A percentile compares a stretch with the other conserved stretches of the same genome.
Conservation (phyloP, 2,113 vertebrate species). For the Monarcha castaneiventris region DNA sequence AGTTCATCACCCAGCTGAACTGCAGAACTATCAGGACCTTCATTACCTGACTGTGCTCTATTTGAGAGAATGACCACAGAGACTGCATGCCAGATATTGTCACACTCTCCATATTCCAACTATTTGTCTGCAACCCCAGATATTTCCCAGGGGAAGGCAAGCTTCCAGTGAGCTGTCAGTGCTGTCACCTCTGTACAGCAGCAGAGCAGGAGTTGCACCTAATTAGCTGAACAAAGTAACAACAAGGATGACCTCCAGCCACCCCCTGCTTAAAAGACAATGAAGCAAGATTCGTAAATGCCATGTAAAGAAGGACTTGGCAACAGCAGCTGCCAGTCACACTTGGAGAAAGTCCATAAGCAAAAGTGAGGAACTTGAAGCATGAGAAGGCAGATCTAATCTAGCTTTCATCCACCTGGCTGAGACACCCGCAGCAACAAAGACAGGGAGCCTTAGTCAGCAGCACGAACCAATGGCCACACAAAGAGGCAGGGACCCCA, state of each 20-base stretch:
- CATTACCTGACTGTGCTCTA: background rate
- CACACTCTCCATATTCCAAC: background rate
- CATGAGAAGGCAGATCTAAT: background rate
- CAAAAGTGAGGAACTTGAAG: background rate
- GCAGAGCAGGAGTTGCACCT: background rate
- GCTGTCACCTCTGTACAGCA: background rate
- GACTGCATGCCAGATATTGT: background rate
- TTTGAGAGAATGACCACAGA: background rate
- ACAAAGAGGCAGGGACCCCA: rapidly evolving
- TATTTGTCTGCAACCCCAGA: background rate
- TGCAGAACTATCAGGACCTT: background rate
- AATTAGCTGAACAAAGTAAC: background rate
- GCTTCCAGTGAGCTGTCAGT: background rate
- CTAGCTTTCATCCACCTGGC: background rate
- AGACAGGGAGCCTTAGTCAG: background rate
- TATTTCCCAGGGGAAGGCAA: background rate
- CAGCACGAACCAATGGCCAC: background rate
- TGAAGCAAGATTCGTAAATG: background rate
- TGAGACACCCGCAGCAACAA: background rate
- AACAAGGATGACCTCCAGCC: background rate
- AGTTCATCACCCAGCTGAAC: background rate
- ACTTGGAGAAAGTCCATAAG: background rate
- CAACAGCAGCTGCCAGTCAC: background rate
- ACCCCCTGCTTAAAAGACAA: background rate
- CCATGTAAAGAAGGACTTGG: background rate